Conservation (phyloP, 2,797 vertebrate species). For the Aeoliscus strigatus region DNA sequence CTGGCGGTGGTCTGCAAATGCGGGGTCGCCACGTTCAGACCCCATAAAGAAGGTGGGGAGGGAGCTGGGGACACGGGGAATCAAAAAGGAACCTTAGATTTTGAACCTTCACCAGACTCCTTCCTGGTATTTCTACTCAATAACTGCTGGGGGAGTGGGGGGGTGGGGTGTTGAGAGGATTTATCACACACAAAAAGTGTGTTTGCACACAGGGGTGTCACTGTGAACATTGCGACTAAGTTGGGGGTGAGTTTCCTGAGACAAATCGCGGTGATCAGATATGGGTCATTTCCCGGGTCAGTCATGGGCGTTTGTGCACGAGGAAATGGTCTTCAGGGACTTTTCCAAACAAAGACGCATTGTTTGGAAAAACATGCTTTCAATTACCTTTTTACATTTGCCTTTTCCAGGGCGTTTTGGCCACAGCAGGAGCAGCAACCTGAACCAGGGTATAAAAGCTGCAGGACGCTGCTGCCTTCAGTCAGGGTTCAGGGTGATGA, state of each 20-base stretch:
- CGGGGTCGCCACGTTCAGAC: slow-evolving; percentile 62
- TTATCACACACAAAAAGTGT: slow-evolving; percentile 45
- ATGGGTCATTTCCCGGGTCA: slow-evolving; percentile 49
- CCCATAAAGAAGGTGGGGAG: slow-evolving; percentile 22
- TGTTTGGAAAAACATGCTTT: slow-evolving; percentile 43
- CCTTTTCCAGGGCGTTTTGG: no score
- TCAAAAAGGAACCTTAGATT: slow-evolving; percentile 41
- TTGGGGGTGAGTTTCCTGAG: slow-evolving; percentile 64
- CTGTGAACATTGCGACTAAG: slow-evolving; percentile 28
- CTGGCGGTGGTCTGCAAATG: slow-evolving; percentile 66
- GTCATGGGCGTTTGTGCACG: slow-evolving; percentile 26
- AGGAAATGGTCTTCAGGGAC: slow-evolving; percentile 37
- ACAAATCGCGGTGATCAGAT: slow-evolving; percentile 60
- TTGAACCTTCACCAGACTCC: slow-evolving; percentile 28
- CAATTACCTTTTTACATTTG: slow-evolving; percentile 49
- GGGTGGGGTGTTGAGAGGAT: slow-evolving; percentile 41
- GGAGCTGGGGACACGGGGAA: slow-evolving; percentile 12
- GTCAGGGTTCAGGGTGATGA: no score
- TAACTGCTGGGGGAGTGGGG: slow-evolving; percentile 23
- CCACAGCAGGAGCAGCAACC: no score
- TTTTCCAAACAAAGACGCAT: slow-evolving; percentile 38
- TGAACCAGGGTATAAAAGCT: no score
- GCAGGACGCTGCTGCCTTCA: no score
- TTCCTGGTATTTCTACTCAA: slow-evolving; percentile 35
- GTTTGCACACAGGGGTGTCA: slow-evolving; percentile 40